Conservation (phyloP, 1,140 invertebrate species). For the Drosophila watanabei region DNA sequence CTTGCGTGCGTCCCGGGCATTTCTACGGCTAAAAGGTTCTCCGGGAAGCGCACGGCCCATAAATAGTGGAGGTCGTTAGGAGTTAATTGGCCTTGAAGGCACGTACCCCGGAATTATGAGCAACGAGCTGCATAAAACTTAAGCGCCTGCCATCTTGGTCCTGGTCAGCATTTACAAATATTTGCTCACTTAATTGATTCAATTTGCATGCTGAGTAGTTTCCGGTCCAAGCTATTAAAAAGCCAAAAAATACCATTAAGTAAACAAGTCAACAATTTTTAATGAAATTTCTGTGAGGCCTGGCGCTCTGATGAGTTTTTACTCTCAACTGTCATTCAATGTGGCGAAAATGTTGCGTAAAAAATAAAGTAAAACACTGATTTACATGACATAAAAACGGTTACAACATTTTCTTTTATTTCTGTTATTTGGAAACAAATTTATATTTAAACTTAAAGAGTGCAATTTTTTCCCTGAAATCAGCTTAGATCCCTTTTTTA, state of each 20-base stretch:
- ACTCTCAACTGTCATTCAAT: neutral
- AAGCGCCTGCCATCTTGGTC: constrained; percentile 25
- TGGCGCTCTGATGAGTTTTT: constrained; percentile 3
- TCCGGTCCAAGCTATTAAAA: constrained; percentile 9
- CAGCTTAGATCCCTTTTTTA: constrained; percentile 8
- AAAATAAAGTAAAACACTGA: neutral
- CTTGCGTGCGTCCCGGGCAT: constrained; percentile 39
- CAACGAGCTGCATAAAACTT: constrained; percentile 40
- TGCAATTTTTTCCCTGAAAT: neutral
- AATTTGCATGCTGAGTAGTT: constrained; percentile 57
- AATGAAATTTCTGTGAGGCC: constrained; percentile 28
- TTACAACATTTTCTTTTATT: constrained; percentile 5
- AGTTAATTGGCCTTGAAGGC: constrained; percentile 59
- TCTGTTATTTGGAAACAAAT: neutral
- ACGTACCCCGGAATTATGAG: constrained; percentile 40
- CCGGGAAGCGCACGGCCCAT: constrained; percentile 29
- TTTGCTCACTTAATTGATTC: constrained; percentile 42
- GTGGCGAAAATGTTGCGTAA: neutral
- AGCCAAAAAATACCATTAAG: constrained; percentile 9
- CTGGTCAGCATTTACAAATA: constrained; percentile 33
- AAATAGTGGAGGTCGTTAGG: constrained; percentile 48
- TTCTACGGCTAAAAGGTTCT: constrained; percentile 39
- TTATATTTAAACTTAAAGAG: neutral
- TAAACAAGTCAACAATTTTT: constrained; percentile 25
- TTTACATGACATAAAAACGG: neutral